phyloP scores from a whole-genome alignment of 2,888 invertebrate genomes.

The Spisula solida region DNA sequence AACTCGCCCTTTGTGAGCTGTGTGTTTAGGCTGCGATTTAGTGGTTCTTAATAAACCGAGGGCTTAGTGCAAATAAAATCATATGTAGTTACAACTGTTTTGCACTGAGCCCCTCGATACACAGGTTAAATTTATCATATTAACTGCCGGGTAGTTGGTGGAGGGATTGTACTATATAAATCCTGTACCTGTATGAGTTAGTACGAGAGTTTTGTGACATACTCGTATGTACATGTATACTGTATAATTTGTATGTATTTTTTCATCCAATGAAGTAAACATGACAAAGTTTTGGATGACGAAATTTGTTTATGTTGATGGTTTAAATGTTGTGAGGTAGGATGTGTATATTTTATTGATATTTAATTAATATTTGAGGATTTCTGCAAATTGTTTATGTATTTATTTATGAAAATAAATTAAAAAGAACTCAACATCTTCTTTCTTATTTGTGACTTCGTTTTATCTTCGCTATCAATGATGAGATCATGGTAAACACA shows the following conservation, averaged over 20 bases:
- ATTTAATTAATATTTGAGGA: constrained; percentile 4
- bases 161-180: neutral
- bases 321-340: neutral
- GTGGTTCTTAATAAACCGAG: too few species aligned
- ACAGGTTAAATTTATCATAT: too few species aligned
- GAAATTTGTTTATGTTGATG: neutral
- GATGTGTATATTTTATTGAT: constrained; percentile 14
- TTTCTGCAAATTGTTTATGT: constrained; percentile 20
- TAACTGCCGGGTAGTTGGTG: too few species aligned
- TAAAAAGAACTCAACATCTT: neutral
- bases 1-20: too few species aligned
- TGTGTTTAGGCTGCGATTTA: too few species aligned
- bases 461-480: too few species aligned
- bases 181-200: neutral
- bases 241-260: neutral
- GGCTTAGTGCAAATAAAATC: too few species aligned
- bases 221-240: too few species aligned
- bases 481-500: too few species aligned
- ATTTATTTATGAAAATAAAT: constrained; percentile 25
- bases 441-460: neutral
- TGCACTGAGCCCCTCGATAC: too few species aligned
- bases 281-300: neutral
- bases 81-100: too few species aligned
- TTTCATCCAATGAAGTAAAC: neutral
- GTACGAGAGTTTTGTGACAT: neutral